phyloP scores from a whole-genome alignment of 1,140 invertebrate genomes.

The Hetaerina americana region DNA sequence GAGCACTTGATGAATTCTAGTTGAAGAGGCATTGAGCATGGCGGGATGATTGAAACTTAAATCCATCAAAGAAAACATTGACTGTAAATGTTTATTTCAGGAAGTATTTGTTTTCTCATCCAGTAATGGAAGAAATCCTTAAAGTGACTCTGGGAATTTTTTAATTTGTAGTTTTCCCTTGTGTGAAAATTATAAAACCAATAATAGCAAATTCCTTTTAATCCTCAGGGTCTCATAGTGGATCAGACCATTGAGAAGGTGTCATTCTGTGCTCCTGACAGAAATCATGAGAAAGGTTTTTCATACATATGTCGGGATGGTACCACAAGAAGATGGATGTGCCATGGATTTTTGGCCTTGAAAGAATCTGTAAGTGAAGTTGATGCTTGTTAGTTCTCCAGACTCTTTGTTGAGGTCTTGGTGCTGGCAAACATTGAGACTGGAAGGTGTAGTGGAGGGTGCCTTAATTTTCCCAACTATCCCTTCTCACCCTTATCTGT shows the following conservation, averaged over 20 bases:
- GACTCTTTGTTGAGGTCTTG: no score
- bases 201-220: no score
- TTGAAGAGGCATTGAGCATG: no score
- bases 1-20: no score
- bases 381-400: not conserved
- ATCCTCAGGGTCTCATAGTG: slow-evolving; percentile 73
- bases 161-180: slow-evolving; percentile 9
- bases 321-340: slow-evolving; percentile 91
- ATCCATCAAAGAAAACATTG: no score
- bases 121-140: not conserved
- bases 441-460: no score
- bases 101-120: no score
- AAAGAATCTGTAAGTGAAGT: slow-evolving; percentile 67
- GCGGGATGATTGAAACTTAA: no score
- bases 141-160: slow-evolving; percentile 1
- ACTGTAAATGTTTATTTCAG: no score
- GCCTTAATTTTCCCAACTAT: no score
- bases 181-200: no score
- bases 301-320: slow-evolving; percentile 83
- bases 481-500: not conserved
- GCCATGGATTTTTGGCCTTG: slow-evolving; percentile 93
- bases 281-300: slow-evolving; percentile 96
- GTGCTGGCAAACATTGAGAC: no score
- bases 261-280: slow-evolving; percentile 97
- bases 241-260: slow-evolving; percentile 99